These are phyloP conservation scores for Alouatta palliata DNA, from an alignment of 2,113 vertebrate species.

Conservation along the genomic window DNA sequence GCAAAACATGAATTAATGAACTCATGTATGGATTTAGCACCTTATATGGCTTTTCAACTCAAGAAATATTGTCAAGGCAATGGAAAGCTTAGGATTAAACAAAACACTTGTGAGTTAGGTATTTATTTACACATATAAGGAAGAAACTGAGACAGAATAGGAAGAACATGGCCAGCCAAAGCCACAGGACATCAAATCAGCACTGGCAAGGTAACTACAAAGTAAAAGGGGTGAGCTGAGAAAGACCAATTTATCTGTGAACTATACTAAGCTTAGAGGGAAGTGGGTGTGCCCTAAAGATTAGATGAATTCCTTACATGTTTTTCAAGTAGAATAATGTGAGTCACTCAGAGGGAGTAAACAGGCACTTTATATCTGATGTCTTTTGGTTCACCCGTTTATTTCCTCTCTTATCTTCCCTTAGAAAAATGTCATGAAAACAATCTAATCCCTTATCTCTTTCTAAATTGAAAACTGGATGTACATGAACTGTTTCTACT, in stretches of 20 bases:
- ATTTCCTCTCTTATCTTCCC: conserved; percentile 68
- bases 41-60: not conserved
- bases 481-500: conserved; percentile 18
- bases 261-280: not conserved
- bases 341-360: conserved; percentile 58
- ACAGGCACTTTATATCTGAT: conserved; percentile 61
- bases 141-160: conserved; percentile 12
- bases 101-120: conserved; percentile 23
- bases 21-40: not conserved
- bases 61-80: not conserved
- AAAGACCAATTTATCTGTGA: conserved; percentile 53
- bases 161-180: not conserved
- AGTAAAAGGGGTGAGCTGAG: conserved; percentile 58
- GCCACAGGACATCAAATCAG: not conserved
- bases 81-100: not conserved
- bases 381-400: conserved; percentile 52
- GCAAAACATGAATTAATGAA: not conserved
- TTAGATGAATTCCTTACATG: conserved; percentile 76
- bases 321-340: conserved; percentile 71
- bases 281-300: conserved; percentile 56
- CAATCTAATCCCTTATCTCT: not conserved
- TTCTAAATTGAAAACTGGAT: not conserved
- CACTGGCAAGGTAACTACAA: not conserved
- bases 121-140: not conserved
- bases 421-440: conserved; percentile 57